Conservation (phyloP, 1,140 invertebrate species). For the Drosophila arizonae region DNA sequence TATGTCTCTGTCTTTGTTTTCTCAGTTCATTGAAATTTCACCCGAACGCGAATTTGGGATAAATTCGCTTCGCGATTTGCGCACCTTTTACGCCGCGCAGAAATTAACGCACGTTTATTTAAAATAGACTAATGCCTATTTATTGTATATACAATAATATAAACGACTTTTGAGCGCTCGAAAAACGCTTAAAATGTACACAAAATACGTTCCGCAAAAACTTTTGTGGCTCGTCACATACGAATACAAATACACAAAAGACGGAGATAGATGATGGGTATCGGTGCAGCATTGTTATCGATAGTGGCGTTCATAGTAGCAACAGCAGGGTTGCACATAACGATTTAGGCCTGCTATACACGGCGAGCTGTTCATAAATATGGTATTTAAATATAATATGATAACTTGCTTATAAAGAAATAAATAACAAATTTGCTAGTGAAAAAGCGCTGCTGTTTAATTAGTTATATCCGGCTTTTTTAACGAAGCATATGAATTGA, state of each 20-base stretch:
- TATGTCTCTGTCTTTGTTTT: constrained; percentile 79
- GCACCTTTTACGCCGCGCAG: constrained; percentile 61
- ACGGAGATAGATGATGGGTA: constrained; percentile 35
- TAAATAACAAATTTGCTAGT: neutral
- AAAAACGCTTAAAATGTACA: constrained; percentile 75
- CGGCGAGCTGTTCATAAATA: constrained; percentile 1
- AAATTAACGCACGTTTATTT: constrained; percentile 48
- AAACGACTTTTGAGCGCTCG: constrained; percentile 62
- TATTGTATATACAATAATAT: constrained; percentile 52
- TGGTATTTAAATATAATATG: neutral
- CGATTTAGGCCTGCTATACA: constrained; percentile 20
- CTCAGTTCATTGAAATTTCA: constrained; percentile 81
- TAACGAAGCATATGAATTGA: neutral
- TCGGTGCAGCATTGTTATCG: constrained; percentile 49
- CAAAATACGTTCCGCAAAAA: constrained; percentile 79
- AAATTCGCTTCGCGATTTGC: constrained; percentile 64
- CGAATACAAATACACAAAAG: constrained; percentile 75
- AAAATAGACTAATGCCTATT: constrained; percentile 38
- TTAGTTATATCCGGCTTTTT: neutral
- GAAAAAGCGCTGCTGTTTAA: neutral
- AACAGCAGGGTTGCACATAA: constrained; percentile 17
- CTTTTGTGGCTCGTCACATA: constrained; percentile 72
- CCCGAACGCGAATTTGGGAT: constrained; percentile 74
- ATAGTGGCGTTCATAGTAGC: constrained; percentile 17
- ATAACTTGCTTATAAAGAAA: neutral